A percentile compares a stretch with the other conserved stretches of the same genome.
phyloP scores from a whole-genome alignment of 2,888 invertebrate genomes.

The Dasypogon diadema region DNA sequence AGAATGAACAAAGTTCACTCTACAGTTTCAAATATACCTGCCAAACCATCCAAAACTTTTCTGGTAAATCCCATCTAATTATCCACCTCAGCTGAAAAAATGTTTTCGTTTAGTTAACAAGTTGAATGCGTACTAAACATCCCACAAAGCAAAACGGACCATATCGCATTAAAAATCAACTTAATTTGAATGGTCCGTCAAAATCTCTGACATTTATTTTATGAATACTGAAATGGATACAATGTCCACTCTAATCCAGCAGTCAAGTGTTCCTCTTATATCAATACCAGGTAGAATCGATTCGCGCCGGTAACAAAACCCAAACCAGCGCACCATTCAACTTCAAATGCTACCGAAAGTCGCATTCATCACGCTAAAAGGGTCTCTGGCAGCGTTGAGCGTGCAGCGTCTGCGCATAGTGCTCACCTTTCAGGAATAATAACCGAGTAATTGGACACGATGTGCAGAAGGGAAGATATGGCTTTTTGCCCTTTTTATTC shows the following conservation, averaged over 20 bases:
- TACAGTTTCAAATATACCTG: too few species aligned
- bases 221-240: constrained; percentile 30
- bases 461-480: constrained; percentile 4
- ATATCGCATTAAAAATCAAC: constrained; percentile 37
- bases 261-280: constrained; percentile 40
- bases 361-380: constrained; percentile 41
- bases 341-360: constrained; percentile 48
- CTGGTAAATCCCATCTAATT: too few species aligned
- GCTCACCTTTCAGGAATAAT: constrained; percentile 48
- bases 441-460: constrained; percentile 50
- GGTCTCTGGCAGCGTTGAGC: constrained; percentile 15
- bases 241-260: constrained; percentile 36
- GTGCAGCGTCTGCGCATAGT: constrained; percentile 42
- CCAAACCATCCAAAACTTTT: too few species aligned
- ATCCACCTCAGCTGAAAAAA: not conserved
- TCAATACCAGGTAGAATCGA: constrained; percentile 35
- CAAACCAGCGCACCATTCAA: constrained; percentile 21
- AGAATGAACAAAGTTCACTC: too few species aligned
- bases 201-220: constrained; percentile 33
- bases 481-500: constrained; percentile 2
- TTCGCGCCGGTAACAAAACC: constrained; percentile 24
- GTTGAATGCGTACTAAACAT: not conserved
- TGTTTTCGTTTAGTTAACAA: not conserved
- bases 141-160: not conserved
- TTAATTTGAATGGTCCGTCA: constrained; percentile 46